These are phyloP conservation scores for Batillaria attramentaria DNA, from an alignment of 1,140 invertebrate species.

Conservation along the genomic window DNA sequence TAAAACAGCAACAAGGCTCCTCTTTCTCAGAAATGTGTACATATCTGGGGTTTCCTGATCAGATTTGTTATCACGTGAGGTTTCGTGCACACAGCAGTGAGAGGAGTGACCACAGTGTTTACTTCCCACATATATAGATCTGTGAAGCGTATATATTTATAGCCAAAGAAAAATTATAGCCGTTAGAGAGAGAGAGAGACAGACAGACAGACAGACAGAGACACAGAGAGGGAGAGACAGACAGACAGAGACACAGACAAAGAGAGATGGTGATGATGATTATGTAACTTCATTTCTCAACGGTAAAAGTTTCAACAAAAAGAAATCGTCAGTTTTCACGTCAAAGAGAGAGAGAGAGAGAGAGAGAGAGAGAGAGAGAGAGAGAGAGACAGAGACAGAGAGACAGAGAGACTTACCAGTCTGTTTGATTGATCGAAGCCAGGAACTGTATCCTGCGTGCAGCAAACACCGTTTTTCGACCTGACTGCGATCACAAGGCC, in stretches of 20 bases:
- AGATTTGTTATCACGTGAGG: too few relatives aligned
- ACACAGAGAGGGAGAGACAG: background rate
- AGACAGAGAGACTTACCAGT: conserved; percentile 19
- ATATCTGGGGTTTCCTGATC: too few relatives aligned
- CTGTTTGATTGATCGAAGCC: conserved; percentile 18
- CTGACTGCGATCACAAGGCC: background rate
- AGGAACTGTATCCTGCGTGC: conserved; percentile 11
- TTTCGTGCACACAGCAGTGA: too few relatives aligned
- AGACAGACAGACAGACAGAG: background rate
- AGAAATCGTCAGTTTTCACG: too few relatives aligned
- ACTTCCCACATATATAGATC: too few relatives aligned
- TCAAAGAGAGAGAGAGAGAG: background rate
- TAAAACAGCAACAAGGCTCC: too few relatives aligned
- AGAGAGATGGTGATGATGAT: background rate
- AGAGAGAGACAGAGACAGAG: background rate
- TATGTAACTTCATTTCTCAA: too few relatives aligned
- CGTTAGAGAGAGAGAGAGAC: background rate
- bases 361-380: background rate
- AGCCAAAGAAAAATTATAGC: too few relatives aligned
- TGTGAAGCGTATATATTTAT: too few relatives aligned
- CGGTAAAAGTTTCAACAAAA: too few relatives aligned
- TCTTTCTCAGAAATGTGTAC: too few relatives aligned
- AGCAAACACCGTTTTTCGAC: conserved; percentile 22
- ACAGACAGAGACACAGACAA: background rate
- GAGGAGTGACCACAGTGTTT: too few relatives aligned